Percentiles rank a stretch among this genome's conserved stretches.
These are phyloP conservation scores for Lamproptera curius DNA, from an alignment of 2,888 invertebrate species.

Conservation along the genomic window DNA sequence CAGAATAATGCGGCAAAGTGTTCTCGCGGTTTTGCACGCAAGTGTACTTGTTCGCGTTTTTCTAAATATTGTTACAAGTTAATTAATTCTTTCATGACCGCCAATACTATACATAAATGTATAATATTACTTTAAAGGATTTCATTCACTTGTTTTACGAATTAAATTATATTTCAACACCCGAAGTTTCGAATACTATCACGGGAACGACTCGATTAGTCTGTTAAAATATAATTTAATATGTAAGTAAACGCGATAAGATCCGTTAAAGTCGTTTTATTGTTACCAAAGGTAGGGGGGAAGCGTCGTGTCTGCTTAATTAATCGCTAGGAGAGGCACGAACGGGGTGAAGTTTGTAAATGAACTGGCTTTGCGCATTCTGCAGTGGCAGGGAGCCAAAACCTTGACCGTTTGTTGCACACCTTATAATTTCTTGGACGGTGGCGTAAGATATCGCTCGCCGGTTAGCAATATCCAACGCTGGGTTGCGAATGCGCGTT, in stretches of 20 bases:
- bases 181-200: too few relatives aligned
- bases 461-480: slow-evolving; percentile 17
- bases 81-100: neutral
- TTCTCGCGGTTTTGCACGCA: slow-evolving; percentile 1
- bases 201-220: too few relatives aligned
- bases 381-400: slow-evolving; percentile 18
- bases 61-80: neutral
- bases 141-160: neutral
- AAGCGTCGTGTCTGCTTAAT: slow-evolving; percentile 6
- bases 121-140: neutral
- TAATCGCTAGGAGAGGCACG: slow-evolving; percentile 14
- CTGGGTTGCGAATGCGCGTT: slow-evolving; percentile 11
- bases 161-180: neutral
- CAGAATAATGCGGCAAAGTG: neutral
- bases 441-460: slow-evolving; percentile 21
- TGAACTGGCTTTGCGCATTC: slow-evolving; percentile 14
- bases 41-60: neutral
- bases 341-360: slow-evolving; percentile 6
- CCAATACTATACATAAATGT: neutral
- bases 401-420: slow-evolving; percentile 20
- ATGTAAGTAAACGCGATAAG: neutral
- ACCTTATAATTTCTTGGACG: slow-evolving; percentile 15
- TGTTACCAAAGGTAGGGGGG: neutral
- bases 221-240: neutral
- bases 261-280: neutral